phyloP scores from a whole-genome alignment of 2,888 invertebrate genomes.

The Drosophila lacicola region DNA sequence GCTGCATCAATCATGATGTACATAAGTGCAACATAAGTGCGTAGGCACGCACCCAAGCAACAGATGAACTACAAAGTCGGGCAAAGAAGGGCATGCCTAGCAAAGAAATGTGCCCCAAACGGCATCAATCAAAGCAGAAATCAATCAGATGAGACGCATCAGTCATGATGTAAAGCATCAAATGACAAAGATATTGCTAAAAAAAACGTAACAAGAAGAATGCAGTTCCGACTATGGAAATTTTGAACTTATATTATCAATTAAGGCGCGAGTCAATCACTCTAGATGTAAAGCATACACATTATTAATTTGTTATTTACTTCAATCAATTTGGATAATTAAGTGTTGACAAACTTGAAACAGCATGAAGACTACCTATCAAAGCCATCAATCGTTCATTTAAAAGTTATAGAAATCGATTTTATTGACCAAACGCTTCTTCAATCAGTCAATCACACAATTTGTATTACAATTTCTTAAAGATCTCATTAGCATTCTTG shows the following conservation, averaged over 20 bases:
- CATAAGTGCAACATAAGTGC: constrained; percentile 3
- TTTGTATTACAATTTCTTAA: constrained; percentile 12
- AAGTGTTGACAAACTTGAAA: background rate
- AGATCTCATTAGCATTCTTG: constrained; percentile 53
- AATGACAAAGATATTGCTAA: too few relatives aligned
- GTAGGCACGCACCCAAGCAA: too few relatives aligned
- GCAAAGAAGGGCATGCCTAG: background rate
- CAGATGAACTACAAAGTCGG: too few relatives aligned
- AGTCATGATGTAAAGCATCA: constrained; percentile 4
- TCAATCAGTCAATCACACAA: constrained; percentile 43
- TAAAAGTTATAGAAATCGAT: background rate
- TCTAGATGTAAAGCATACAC: too few relatives aligned
- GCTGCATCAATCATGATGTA: constrained; percentile 55
- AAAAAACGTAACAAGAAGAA: too few relatives aligned
- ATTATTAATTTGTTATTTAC: too few relatives aligned
- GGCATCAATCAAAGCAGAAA: constrained; percentile 23
- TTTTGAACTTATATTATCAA: too few relatives aligned
- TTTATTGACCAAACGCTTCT: background rate
- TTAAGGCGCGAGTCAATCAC: too few relatives aligned
- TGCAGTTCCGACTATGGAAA: too few relatives aligned
- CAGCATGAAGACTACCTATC: background rate
- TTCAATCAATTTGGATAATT: background rate
- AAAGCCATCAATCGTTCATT: background rate
- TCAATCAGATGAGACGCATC: constrained; percentile 9
- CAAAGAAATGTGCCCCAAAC: background rate